phyloP scores from a whole-genome alignment of 1,140 invertebrate genomes.

The Sinonovacula constricta region DNA sequence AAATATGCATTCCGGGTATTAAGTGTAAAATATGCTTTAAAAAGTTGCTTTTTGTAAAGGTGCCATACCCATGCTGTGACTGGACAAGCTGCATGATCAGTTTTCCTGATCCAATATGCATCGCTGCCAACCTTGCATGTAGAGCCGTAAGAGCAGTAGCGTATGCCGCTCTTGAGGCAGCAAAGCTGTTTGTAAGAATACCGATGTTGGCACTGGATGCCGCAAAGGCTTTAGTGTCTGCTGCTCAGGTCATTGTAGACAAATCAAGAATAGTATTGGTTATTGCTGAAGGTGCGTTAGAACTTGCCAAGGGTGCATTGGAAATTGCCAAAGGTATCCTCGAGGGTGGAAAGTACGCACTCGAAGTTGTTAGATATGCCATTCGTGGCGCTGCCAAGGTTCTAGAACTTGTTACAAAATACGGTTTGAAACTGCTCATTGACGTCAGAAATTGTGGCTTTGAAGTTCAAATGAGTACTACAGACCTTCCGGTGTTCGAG shows the following conservation, averaged over 20 bases:
- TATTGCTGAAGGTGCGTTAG: slow-evolving; percentile 34
- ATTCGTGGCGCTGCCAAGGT: slow-evolving; percentile 21
- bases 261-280: slow-evolving; percentile 40
- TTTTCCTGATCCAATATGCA: slow-evolving; percentile 39
- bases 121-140: slow-evolving; percentile 41
- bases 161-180: slow-evolving; percentile 27
- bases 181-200: slow-evolving; percentile 40
- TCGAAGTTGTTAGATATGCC: slow-evolving; percentile 42
- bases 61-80: slow-evolving; percentile 42
- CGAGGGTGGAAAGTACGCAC: slow-evolving; percentile 33
- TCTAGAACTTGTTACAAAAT: slow-evolving; percentile 31
- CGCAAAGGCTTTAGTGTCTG: slow-evolving; percentile 22
- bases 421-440: slow-evolving; percentile 31
- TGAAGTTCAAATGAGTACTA: slow-evolving; percentile 32
- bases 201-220: slow-evolving; percentile 46
- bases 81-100: slow-evolving; percentile 52
- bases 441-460: slow-evolving; percentile 53
- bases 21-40: slow-evolving; percentile 18
- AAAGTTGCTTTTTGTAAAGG: slow-evolving; percentile 10
- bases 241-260: slow-evolving; percentile 48
- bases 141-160: slow-evolving; percentile 12
- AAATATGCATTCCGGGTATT: slow-evolving; percentile 42
- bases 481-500: slow-evolving; percentile 38
- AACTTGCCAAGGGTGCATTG: slow-evolving; percentile 26
- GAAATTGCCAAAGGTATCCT: slow-evolving; percentile 27